A percentile compares a stretch with the other conserved stretches of the same genome.
Evolutionary conservation across 1,140 invertebrate species (phyloP).

Genomic region (Drosophila pruinosa): DNA sequence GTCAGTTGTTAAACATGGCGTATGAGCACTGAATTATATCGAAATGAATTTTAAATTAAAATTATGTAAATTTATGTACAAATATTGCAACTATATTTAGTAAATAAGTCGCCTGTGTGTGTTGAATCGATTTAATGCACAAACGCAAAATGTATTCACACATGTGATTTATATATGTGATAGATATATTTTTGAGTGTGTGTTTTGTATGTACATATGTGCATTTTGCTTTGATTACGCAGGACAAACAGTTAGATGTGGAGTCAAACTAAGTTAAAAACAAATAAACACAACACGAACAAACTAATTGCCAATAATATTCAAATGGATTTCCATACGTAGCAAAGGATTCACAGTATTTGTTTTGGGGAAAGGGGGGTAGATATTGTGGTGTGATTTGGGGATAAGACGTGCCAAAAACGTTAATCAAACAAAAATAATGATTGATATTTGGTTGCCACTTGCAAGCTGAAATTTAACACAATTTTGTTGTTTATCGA

Average conservation of each 20-base stretch:
- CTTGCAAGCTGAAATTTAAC: constrained; percentile 13
- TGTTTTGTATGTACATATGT: not conserved
- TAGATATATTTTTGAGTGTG: not conserved
- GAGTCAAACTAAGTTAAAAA: constrained; percentile 22
- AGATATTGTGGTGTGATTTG: not conserved
- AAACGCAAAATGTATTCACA: constrained; percentile 3
- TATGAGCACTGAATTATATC: not conserved
- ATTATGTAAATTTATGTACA: constrained; percentile 21
- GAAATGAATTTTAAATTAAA: constrained; percentile 10
- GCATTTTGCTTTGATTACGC: constrained; percentile 21
- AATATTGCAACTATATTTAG: constrained; percentile 2
- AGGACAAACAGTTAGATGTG: constrained; percentile 16
- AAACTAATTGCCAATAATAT: constrained; percentile 25
- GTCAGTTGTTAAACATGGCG: not conserved
- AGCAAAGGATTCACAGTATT: constrained; percentile 1
- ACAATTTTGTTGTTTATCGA: constrained; percentile 9
- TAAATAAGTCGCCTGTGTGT: not conserved
- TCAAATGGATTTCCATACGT: constrained; percentile 12
- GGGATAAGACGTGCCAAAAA: constrained; percentile 48
- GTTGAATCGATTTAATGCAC: constrained; percentile 11
- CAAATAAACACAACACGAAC: constrained; percentile 15
- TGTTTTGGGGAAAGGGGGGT: not conserved
- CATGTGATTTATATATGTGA: not conserved
- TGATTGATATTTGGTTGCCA: constrained; percentile 49
- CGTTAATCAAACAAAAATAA: constrained; percentile 65